Percentiles rank a stretch among this genome's conserved stretches.
These are phyloP conservation scores for Bombycilla garrulus DNA, from an alignment of 2,113 vertebrate genomes.

Conservation along the genomic window DNA sequence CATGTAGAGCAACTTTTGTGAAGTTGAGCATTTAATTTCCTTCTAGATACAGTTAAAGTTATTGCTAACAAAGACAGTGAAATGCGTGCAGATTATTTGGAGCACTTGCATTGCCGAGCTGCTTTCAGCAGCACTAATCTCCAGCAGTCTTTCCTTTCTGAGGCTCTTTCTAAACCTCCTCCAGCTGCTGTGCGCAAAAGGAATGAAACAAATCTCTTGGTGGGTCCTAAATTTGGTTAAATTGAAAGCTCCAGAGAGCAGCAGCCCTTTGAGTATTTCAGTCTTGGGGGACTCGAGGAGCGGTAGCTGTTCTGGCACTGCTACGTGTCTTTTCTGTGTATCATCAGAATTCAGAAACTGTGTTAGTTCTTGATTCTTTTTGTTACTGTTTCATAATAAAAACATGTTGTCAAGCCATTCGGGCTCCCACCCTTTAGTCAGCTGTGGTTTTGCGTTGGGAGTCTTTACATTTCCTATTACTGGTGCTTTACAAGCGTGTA, in stretches of 20 bases:
- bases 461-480: not conserved
- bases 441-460: not conserved
- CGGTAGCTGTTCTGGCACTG: not conserved
- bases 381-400: not conserved
- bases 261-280: not conserved
- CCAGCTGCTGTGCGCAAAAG: not conserved
- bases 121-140: not conserved
- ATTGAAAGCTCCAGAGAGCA: not conserved
- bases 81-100: not conserved
- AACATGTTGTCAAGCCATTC: not conserved
- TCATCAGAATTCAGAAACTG: not conserved
- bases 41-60: not conserved
- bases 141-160: not conserved
- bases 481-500: not conserved
- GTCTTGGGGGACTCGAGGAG: not conserved
- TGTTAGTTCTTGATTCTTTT: not conserved
- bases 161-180: not conserved
- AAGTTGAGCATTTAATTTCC: not conserved
- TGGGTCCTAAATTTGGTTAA: slow-evolving; percentile 6
- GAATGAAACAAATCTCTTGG: not conserved
- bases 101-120: not conserved
- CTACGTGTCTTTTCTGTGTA: not conserved
- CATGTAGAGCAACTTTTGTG: not conserved
- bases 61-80: not conserved
- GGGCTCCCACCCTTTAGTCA: not conserved